Evolutionary conservation across 2,888 invertebrate genomes (phyloP).

Genomic region (Suillia variegata): DNA sequence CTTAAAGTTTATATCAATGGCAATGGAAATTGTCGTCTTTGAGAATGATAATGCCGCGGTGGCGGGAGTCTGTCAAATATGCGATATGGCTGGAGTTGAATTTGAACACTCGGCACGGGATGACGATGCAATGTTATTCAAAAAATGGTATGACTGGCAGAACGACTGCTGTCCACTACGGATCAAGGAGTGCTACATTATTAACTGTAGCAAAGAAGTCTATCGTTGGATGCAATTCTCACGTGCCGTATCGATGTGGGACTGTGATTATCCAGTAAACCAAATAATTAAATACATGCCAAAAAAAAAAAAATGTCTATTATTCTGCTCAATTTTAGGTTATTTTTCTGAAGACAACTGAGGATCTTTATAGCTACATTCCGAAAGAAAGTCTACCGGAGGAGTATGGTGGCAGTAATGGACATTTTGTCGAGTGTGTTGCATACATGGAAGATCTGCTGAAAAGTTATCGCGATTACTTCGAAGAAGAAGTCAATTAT

Average conservation of each 20-base stretch:
- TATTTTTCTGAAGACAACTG: conserved; percentile 38
- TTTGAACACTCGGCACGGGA: conserved; percentile 42
- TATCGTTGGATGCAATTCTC: conserved; percentile 38
- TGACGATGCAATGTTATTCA: conserved; percentile 41
- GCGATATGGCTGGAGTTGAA: conserved; percentile 42
- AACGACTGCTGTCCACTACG: conserved; percentile 45
- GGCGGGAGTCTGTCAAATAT: conserved; percentile 46
- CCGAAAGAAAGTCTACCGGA: conserved; percentile 46
- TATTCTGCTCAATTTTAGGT: conserved; percentile 32
- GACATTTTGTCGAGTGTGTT: conserved; percentile 45
- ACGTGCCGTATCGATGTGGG: conserved; percentile 37
- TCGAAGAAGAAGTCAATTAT: conserved; percentile 44
- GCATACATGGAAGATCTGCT: conserved; percentile 51
- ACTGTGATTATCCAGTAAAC: conserved; percentile 45
- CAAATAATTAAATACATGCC: background rate
- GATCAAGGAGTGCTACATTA: conserved; percentile 43
- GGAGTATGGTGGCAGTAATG: conserved; percentile 51
- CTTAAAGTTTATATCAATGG: conserved; percentile 46
- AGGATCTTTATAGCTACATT: conserved; percentile 44
- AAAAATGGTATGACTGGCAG: conserved; percentile 46
- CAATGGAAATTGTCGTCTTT: conserved; percentile 47
- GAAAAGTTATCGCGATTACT: conserved; percentile 46
- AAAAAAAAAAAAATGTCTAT: too few relatives aligned
- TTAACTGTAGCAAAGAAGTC: conserved; percentile 48
- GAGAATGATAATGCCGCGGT: conserved; percentile 51